Evolutionary conservation across 2,888 invertebrate genomes (phyloP).

Genomic region (Drepanosiphum platanoidis): DNA sequence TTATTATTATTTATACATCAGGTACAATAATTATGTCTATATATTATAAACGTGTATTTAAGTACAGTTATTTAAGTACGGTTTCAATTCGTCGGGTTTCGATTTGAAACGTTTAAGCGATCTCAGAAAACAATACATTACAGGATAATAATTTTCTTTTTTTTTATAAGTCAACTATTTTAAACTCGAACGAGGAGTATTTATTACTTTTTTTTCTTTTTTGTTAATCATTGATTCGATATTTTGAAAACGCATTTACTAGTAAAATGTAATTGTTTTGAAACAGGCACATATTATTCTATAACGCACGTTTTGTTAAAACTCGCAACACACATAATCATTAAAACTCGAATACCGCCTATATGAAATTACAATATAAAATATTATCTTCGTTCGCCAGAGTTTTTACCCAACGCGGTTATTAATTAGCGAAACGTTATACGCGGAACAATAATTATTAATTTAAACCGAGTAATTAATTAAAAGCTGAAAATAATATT

Average conservation of each 20-base stretch:
- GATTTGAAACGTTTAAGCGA: no score
- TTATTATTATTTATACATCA: not conserved
- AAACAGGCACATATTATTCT: no score
- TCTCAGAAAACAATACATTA: no score
- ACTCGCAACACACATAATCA: not conserved
- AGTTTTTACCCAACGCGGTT: not conserved
- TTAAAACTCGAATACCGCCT: not conserved
- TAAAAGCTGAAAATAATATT: not conserved
- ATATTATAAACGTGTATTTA: not conserved
- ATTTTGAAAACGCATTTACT: not conserved
- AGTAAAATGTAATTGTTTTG: no score
- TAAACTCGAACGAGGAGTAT: no score
- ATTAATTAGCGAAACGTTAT: not conserved
- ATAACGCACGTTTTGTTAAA: no score
- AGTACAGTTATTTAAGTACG: not conserved
- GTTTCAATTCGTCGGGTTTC: no score
- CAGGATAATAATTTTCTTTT: no score
- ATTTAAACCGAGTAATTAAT: not conserved
- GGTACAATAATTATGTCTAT: no score
- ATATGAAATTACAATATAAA: not conserved
- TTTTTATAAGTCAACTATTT: no score
- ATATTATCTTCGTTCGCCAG: not conserved
- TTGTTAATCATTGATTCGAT: not conserved
- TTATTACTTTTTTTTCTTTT: no score
- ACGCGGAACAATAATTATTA: not conserved